These are phyloP conservation scores for Alfaro cultratus DNA, from an alignment of 2,797 vertebrate genomes.

Conservation along the genomic window DNA sequence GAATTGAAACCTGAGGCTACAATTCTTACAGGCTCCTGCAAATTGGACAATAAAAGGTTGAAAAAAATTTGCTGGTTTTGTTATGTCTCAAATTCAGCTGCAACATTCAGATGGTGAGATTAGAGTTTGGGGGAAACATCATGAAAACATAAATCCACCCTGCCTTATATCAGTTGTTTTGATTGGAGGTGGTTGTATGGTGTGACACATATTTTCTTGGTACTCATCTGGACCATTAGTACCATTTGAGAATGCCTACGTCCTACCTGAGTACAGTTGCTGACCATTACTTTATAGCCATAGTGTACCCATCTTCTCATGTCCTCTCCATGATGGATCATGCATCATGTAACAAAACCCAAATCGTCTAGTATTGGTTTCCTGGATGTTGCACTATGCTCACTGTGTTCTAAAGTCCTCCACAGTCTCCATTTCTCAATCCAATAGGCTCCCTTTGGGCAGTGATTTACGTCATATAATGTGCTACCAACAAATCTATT, in stretches of 20 bases:
- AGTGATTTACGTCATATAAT: not conserved
- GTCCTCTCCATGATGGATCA: not conserved
- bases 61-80: not conserved
- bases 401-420: not conserved
- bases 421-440: not conserved
- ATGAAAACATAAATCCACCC: not conserved
- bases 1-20: not conserved
- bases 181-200: not conserved
- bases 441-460: not conserved
- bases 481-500: not conserved
- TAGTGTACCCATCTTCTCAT: not conserved
- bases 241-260: not conserved
- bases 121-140: not conserved
- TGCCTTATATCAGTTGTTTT: not conserved
- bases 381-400: not conserved
- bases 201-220: not conserved
- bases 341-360: not conserved
- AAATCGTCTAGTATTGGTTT: not conserved
- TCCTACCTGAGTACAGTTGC: not conserved
- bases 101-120: not conserved
- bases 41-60: conserved; percentile 6
- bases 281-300: not conserved
- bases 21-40: not conserved
- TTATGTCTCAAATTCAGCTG: not conserved
- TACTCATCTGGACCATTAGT: not conserved